Evolutionary conservation across 2,797 vertebrate species (phyloP).

Genomic region (Macropodus opercularis): DNA sequence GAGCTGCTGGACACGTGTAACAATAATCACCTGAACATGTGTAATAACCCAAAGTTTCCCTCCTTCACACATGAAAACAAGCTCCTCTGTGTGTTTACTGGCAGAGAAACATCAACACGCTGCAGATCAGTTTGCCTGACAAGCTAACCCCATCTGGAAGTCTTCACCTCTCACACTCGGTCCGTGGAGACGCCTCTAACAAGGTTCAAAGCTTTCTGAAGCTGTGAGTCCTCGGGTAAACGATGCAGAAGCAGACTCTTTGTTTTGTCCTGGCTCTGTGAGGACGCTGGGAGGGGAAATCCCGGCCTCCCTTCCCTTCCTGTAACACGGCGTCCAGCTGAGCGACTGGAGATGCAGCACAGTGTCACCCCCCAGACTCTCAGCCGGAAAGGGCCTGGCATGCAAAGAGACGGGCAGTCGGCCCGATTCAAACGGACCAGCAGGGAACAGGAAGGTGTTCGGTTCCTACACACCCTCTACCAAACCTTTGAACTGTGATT

Average conservation of each 20-base stretch:
- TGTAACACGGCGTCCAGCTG: slow-evolving; percentile 44
- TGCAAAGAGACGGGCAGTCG: slow-evolving; percentile 63
- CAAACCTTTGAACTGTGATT: slow-evolving; percentile 42
- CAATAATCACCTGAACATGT: too few relatives aligned
- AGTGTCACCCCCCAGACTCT: slow-evolving; percentile 30
- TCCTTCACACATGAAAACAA: too few relatives aligned
- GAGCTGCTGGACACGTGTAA: too few relatives aligned
- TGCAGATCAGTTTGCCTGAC: too few relatives aligned
- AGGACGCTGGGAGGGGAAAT: slow-evolving; percentile 56
- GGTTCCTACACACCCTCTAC: slow-evolving; percentile 67
- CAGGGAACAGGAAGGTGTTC: slow-evolving; percentile 73
- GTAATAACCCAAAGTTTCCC: too few relatives aligned
- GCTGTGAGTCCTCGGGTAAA: too few relatives aligned
- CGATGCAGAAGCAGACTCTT: neutral
- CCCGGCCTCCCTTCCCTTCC: slow-evolving; percentile 62
- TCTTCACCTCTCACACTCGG: too few relatives aligned
- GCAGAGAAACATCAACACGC: too few relatives aligned
- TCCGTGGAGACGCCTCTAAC: too few relatives aligned
- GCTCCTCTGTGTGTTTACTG: too few relatives aligned
- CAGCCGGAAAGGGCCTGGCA: slow-evolving; percentile 55
- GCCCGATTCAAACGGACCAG: slow-evolving; percentile 60
- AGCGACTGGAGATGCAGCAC: slow-evolving; percentile 37
- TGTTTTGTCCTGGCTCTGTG: slow-evolving; percentile 6
- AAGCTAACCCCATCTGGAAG: too few relatives aligned
- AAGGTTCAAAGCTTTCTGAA: too few relatives aligned